Evolutionary conservation across 1,140 invertebrate species (phyloP), one percentile per base, ranked within the genome.

Genomic region (Metaphire vulgaris): DNA sequence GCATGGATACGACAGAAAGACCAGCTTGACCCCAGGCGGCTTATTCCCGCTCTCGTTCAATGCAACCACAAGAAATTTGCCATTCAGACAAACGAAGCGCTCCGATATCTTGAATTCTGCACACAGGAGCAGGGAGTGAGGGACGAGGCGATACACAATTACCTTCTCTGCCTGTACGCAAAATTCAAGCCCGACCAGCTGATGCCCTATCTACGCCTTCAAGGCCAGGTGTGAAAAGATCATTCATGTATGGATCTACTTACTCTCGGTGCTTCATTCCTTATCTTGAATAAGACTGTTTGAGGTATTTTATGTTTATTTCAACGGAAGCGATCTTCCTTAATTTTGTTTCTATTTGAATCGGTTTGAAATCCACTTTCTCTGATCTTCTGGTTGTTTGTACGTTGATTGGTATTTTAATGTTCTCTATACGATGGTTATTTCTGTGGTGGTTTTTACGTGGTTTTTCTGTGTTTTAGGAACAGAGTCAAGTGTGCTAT

Each of bases 131-230:
- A 94, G 72, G 90, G 92, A 67, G 91, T 91, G 79, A 90, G 90
- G 21, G 93, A 97, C 80, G 90, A 91, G 83, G 90, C 94, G 0
- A 91, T 98, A 69, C 96, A 98, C 81, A 98, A 98, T 87, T 96
- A 95, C 81, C 85, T 99, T 29, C 82, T 98, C 29, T 92, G 93
- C 0, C 85, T 98, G 16, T 98, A 97, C 83, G 92, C 91, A 0
- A 89, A 91, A 73, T 87, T 91, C 66, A 86, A 89, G 29, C 83
- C 86, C 2, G 89, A 90, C 0, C 90, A 92, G 81, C 87, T 98
- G 0, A 91, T 94, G 90, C 88, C 89, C 66, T 98, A 97, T 83
- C 88, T 97, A 65, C 89, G 90, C 68, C 87, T 90, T 6, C 93
- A 97, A 88, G 94, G 93, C 80, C 88, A 89, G 80, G 85, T 85